Evolutionary conservation across 2,113 vertebrate species (phyloP).

Genomic region (Salvelinus sp.): DNA sequence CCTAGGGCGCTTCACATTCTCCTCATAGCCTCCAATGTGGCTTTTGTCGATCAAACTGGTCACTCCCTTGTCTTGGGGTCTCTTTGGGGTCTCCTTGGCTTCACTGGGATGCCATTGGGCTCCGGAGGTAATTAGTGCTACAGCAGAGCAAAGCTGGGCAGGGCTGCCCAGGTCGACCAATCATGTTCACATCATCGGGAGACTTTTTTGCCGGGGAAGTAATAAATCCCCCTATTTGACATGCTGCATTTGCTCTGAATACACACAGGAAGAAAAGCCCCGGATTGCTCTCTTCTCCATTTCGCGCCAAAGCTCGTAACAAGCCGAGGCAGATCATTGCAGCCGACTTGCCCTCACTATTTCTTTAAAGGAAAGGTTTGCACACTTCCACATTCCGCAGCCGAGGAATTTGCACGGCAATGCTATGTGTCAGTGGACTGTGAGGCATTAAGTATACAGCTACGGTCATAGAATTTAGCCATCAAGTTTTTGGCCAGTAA

Average conservation of each 20-base stretch:
- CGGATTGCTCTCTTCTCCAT: not conserved
- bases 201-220: slow-evolving; percentile 65
- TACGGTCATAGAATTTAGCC: not conserved
- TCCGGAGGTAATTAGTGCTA: slow-evolving; percentile 67
- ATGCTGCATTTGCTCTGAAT: slow-evolving; percentile 75
- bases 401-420: slow-evolving; percentile 61
- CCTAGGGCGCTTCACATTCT: slow-evolving; percentile 9
- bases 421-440: slow-evolving; percentile 48
- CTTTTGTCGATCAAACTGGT: slow-evolving; percentile 56
- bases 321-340: slow-evolving; percentile 74
- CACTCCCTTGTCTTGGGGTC: slow-evolving; percentile 13
- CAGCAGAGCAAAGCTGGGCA: slow-evolving; percentile 54
- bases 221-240: slow-evolving; percentile 69
- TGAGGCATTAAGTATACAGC: slow-evolving; percentile 4
- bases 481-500: not conserved
- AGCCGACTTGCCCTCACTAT: not conserved
- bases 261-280: slow-evolving; percentile 65
- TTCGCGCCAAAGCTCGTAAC: slow-evolving; percentile 46
- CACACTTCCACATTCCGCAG: slow-evolving; percentile 62
- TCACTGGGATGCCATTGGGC: slow-evolving; percentile 51
- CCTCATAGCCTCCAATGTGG: slow-evolving; percentile 38
- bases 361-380: slow-evolving; percentile 63
- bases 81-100: slow-evolving; percentile 34
- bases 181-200: slow-evolving; percentile 69
- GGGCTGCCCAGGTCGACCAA: slow-evolving; percentile 59